Conservation (phyloP, 2,888 invertebrate species). For the Diaperis boleti region DNA sequence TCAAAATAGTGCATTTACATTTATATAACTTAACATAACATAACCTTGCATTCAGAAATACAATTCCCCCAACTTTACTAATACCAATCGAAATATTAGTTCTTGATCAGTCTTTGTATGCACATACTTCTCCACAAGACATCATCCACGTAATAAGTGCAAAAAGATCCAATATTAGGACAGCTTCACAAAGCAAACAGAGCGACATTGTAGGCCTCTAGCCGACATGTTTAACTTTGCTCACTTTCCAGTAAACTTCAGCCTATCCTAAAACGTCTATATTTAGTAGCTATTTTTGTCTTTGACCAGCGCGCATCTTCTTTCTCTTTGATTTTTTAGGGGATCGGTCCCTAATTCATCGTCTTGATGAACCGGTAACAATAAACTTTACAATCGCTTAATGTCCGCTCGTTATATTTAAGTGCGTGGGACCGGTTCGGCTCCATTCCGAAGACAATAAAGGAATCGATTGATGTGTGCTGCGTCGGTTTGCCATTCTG, state of each 20-base stretch:
- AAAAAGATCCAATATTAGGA: conserved; percentile 26
- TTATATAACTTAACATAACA: no score
- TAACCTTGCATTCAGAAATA: no score
- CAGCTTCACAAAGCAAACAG: conserved; percentile 7
- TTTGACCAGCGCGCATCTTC: no score
- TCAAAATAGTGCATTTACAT: no score
- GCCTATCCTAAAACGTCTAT: background rate
- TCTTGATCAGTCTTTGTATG: background rate
- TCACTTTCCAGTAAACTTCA: background rate
- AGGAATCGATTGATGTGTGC: conserved; percentile 23
- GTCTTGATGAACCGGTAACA: background rate
- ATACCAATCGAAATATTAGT: background rate
- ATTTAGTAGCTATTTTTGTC: background rate
- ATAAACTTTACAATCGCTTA: background rate
- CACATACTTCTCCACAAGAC: background rate
- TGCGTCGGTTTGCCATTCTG: conserved; percentile 2
- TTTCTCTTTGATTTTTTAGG: no score
- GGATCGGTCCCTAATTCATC: background rate
- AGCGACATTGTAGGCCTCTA: background rate
- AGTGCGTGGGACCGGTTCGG: background rate
- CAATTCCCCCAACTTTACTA: no score
- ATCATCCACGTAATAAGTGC: conserved; percentile 26
- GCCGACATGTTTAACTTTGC: conserved; percentile 2
- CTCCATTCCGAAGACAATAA: conserved; percentile 2
- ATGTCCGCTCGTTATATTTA: background rate